Evolutionary conservation across 1,140 invertebrate species (phyloP).

Genomic region (Drosophila bifasciata): DNA sequence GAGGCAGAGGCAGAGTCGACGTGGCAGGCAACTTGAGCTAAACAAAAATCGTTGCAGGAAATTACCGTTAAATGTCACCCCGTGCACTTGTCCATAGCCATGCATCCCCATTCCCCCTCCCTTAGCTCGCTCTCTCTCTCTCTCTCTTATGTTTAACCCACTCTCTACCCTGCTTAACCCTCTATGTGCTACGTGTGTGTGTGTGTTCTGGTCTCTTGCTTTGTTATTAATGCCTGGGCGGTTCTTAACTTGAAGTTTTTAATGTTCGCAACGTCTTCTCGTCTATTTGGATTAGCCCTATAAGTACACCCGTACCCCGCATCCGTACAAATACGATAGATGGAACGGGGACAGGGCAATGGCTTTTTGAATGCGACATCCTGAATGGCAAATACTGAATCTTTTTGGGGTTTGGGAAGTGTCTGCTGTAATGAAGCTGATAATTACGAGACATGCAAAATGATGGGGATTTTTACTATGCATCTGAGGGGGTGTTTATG

Average conservation of each 20-base stretch:
- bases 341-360: constrained; percentile 14
- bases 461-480: too few relatives aligned
- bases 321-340: too few relatives aligned
- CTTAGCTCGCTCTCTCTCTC: neutral
- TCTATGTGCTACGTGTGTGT: constrained; percentile 21
- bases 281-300: constrained; percentile 35
- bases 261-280: constrained; percentile 25
- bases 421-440: neutral
- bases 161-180: constrained; percentile 12
- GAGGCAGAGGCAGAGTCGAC: too few relatives aligned
- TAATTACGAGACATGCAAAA: neutral
- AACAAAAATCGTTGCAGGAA: constrained; percentile 58
- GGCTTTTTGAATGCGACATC: constrained; percentile 8
- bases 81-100: constrained; percentile 53
- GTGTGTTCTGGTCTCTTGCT: constrained; percentile 41
- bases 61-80: constrained; percentile 72
- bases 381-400: neutral
- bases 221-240: constrained; percentile 45
- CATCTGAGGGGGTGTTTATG: neutral
- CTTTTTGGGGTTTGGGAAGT: neutral
- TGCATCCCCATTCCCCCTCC: neutral
- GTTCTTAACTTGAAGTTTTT: constrained; percentile 42
- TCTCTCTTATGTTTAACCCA: constrained; percentile 7
- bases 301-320: too few relatives aligned
- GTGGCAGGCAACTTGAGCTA: constrained; percentile 34